Conservation (phyloP, 1,140 invertebrate genomes). For the Wiebesia pumilae region DNA sequence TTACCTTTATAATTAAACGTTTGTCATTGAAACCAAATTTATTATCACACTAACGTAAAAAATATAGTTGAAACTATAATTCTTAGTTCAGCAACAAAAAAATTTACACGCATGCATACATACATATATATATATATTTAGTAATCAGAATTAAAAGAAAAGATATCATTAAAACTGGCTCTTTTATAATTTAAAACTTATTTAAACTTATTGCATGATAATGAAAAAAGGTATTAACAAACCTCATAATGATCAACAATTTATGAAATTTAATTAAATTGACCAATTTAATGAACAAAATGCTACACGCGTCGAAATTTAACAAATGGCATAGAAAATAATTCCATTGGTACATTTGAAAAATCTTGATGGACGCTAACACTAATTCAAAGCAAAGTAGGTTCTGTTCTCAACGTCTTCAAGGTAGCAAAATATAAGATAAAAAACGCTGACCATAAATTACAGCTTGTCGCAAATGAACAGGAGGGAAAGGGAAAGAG, state of each 20-base stretch:
- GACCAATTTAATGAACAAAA: not conserved
- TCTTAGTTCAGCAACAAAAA: not conserved
- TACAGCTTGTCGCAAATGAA: not conserved
- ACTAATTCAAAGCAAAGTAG: not conserved
- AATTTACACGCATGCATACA: too few species aligned
- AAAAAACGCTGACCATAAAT: not conserved
- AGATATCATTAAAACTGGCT: not conserved
- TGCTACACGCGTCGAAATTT: not conserved
- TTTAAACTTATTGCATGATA: not conserved
- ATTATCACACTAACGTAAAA: not conserved
- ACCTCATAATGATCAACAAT: not conserved
- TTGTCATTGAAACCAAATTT: not conserved
- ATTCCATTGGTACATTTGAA: not conserved
- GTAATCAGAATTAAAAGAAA: not conserved
- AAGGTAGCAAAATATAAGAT: constrained; percentile 5
- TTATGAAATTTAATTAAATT: not conserved
- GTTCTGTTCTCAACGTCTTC: not conserved
- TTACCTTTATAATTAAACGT: not conserved
- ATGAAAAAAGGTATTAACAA: not conserved
- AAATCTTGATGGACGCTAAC: not conserved
- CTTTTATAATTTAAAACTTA: not conserved
- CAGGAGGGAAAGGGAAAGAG: not conserved
- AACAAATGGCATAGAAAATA: not conserved
- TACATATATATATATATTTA: too few species aligned
- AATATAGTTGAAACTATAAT: not conserved